Evolutionary conservation across 1,140 invertebrate species (phyloP), one percentile per base, ranked within the genome.

Genomic region (Himalopsyche phryganea): DNA sequence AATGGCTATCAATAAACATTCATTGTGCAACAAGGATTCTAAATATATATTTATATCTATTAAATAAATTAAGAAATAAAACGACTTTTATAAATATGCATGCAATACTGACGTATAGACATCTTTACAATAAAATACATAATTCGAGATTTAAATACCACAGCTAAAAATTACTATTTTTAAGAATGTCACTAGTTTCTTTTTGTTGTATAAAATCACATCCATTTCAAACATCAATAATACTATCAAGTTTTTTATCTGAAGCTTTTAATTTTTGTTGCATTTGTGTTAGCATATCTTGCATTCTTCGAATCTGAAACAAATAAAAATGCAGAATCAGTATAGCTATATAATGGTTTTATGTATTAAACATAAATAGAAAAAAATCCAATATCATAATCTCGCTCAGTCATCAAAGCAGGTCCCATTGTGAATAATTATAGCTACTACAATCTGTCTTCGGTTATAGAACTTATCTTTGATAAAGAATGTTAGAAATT

Each of bases 261-360:
- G 86, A 86, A 59, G 86, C 86, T 76, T 92, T 91, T 20, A 98
- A 83, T 77, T 96, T 92, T 66, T 94, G 91, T 80, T 98, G 93
- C 95, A 98, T 98, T 74, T 94, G 91, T 19, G 90, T 87, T 53
- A 98, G 81, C 86, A 96, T 96, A 72, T 96, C 92, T 77, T 97
- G 94, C 94, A 96, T 96, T 67, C 91, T 82, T 67, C 91, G 85
- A 65, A 96, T 93, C 87, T 93, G 78, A 33, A 80, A 49, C 66
- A 65, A 28, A 47, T 14, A 17, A 45, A 14, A 40, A 13, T 5
- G 15, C n/a, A n/a, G n/a, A n/a, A n/a, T n/a, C n/a, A n/a, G n/a
- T n/a, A n/a, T n/a, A n/a, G n/a, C n/a, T n/a, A n/a, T n/a, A n/a
- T n/a, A n/a, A n/a, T n/a, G n/a, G n/a, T n/a, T n/a, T n/a, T n/a